A percentile compares a stretch with the other conserved stretches of the same genome.
phyloP scores from a whole-genome alignment of 2,888 invertebrate species.

The Pyrocoelia pectoralis region DNA sequence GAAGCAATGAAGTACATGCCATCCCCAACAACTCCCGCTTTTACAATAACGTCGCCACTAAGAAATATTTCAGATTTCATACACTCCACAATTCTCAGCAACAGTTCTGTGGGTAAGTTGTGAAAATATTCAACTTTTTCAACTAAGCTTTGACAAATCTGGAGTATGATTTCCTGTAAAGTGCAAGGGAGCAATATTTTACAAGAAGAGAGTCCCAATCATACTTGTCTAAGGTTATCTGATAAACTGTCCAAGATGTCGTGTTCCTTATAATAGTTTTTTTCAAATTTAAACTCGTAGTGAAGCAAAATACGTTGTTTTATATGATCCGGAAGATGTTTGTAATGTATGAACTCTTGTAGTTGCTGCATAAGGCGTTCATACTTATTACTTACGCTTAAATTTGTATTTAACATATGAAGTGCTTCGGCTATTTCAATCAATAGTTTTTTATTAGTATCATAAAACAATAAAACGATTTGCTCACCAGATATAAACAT shows the following conservation, averaged over 20 bases:
- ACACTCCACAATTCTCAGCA: slow-evolving; percentile 64
- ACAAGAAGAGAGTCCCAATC: too few relatives aligned
- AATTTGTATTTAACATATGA: slow-evolving; percentile 46
- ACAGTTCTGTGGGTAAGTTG: slow-evolving; percentile 59
- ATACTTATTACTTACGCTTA: slow-evolving; percentile 46
- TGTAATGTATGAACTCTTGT: slow-evolving; percentile 58
- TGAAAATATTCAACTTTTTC: slow-evolving; percentile 65
- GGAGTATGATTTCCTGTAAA: slow-evolving; percentile 64
- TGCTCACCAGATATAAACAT: slow-evolving; percentile 33
- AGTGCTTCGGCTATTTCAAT: slow-evolving; percentile 45
- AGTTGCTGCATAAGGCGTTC: slow-evolving; percentile 54
- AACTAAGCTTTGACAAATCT: slow-evolving; percentile 65
- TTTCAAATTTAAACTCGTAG: slow-evolving; percentile 57
- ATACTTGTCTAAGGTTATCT: slow-evolving; percentile 52
- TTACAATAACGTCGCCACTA: slow-evolving; percentile 67
- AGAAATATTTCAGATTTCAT: slow-evolving; percentile 67
- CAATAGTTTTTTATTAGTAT: too few relatives aligned
- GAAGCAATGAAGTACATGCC: slow-evolving; percentile 71
- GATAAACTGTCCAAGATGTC: slow-evolving; percentile 57
- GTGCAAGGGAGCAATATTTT: too few relatives aligned
- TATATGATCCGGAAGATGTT: slow-evolving; percentile 55
- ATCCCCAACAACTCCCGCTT: slow-evolving; percentile 66
- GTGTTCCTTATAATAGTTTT: slow-evolving; percentile 55
- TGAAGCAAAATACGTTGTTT: slow-evolving; percentile 54
- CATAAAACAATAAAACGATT: too few relatives aligned